These are phyloP conservation scores for Phoebastria nigripes DNA, from an alignment of 2,797 vertebrate species.

Conservation along the genomic window DNA sequence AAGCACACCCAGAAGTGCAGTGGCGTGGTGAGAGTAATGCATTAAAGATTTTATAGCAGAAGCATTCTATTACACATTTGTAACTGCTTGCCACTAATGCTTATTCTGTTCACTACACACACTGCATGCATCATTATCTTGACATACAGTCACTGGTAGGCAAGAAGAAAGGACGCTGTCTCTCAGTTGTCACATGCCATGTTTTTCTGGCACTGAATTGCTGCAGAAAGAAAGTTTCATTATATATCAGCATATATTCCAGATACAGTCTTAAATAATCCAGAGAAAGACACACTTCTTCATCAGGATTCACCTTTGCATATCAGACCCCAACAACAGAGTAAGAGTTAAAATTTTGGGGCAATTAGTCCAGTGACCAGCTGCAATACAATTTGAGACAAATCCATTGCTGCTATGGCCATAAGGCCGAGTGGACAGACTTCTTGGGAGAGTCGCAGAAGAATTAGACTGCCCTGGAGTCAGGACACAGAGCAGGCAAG, in stretches of 20 bases:
- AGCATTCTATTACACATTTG: neutral
- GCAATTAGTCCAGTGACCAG: neutral
- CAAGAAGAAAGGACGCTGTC: neutral
- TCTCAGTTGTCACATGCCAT: neutral
- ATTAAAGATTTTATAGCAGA: slow-evolving; percentile 27
- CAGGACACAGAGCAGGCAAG: neutral
- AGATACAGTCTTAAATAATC: neutral
- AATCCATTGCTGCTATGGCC: neutral
- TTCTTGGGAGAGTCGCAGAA: neutral
- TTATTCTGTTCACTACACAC: neutral
- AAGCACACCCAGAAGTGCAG: neutral
- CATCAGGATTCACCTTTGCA: neutral
- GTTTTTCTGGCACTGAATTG: neutral
- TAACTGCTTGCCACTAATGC: neutral
- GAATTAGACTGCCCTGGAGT: neutral
- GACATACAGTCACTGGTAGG: neutral
- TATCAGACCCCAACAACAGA: neutral
- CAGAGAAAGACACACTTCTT: neutral
- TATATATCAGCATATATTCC: neutral
- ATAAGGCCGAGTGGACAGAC: neutral
- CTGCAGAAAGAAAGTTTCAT: neutral
- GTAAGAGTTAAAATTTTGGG: neutral
- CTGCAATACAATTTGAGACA: neutral
- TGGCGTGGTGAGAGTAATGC: neutral
- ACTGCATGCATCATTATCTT: neutral